Conservation (phyloP, 2,797 vertebrate genomes). For the Botia almorhae region DNA sequence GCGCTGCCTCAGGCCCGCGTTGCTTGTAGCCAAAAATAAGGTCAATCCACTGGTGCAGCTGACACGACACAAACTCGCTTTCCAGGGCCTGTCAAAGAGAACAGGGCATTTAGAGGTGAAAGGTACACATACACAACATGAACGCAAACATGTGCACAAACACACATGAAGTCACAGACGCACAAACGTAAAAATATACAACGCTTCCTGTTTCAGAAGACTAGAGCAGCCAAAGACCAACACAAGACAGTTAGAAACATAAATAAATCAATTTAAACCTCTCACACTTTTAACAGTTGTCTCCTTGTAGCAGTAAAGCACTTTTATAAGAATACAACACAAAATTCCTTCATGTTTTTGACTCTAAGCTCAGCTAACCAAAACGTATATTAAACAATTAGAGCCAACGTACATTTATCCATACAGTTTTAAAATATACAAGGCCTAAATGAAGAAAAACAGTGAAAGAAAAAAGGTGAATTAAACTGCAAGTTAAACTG, state of each 20-base stretch:
- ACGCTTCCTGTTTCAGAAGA: background rate
- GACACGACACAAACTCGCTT: conserved; percentile 99
- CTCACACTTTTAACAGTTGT: background rate
- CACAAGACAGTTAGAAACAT: background rate
- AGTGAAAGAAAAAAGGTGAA: no score
- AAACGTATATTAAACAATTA: background rate
- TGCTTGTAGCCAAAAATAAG: conserved; percentile 99
- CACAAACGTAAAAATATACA: background rate
- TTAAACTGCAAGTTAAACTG: no score
- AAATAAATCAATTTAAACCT: background rate
- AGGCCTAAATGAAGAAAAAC: no score
- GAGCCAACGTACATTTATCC: background rate
- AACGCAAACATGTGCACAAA: conserved; percentile 4
- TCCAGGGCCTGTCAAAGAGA: conserved; percentile 90
- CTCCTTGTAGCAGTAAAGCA: background rate
- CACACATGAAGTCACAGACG: background rate
- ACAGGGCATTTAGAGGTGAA: conserved; percentile 75
- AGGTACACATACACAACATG: conserved; percentile 40
- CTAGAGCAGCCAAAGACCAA: background rate
- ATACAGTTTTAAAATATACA: background rate
- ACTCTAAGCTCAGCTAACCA: background rate
- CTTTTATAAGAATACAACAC: background rate
- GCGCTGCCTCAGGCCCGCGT: conserved; percentile 93
- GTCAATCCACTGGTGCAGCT: conserved; percentile 99
- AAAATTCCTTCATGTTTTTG: background rate